Evolutionary conservation across 2,888 invertebrate species (phyloP), one percentile per base, ranked within the genome.

Genomic region (Helleia helle): DNA sequence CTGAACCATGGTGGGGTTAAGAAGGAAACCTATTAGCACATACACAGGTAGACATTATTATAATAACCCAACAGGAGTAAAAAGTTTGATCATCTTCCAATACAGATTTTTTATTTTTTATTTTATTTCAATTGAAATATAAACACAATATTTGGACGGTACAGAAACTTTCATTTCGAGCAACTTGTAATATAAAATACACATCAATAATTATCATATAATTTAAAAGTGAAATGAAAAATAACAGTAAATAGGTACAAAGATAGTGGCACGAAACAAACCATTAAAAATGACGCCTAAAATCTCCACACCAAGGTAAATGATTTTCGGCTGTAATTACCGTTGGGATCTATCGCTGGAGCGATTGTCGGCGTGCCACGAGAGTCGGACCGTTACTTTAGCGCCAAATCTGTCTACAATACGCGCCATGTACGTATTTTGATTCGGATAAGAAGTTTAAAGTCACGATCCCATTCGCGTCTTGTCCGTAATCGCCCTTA

Each of bases 351-450:
- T 65, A 64, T 71, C 60, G 64, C 64, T 63, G 54, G 58, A 59
- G 59, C 66, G 62, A 66, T 64, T 61, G 68, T 62, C 54, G 49
- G 55, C 62, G 63, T 59, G 65, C 59, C 58, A 49, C 51, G 49
- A 58, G 56, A 54, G 56, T 49, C 49, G 56, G 55, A 59, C 63
- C 55, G 54, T 52, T 48, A 49, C 59, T 65, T 70, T 71, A 71
- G 70, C 80, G 65, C 79, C 77, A 75, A 83, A 83, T 80, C 81
- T 79, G 76, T 75, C 69, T 71, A 73, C 77, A 75, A 75, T 77
- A 68, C 70, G 63, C 65, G 69, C 65, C 62, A 58, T 62, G 60
- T 61, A 50, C 62, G 64, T 68, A 65, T 65, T 71, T 69, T 72
- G 73, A 75, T 75, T 74, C 70, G 74, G 73, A 76, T 77, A 79